A percentile compares a stretch with the other conserved stretches of the same genome.
phyloP scores from a whole-genome alignment of 2,113 vertebrate genomes.

The Vulpes lagopus region DNA sequence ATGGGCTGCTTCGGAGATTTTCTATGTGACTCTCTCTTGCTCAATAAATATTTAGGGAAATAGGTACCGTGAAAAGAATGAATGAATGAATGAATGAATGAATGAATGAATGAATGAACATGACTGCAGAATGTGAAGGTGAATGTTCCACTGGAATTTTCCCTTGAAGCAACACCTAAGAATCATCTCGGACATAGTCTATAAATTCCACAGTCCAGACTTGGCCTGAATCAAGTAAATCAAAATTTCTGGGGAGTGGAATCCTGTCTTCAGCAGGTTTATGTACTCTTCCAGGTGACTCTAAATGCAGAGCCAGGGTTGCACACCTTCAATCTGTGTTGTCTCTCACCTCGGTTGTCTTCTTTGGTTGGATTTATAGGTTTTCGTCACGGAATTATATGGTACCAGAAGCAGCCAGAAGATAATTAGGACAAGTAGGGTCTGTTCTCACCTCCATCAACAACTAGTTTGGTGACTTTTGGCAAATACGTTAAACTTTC shows the following conservation, averaged over 20 bases:
- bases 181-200: background rate
- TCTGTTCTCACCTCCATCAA: background rate
- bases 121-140: background rate
- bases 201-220: background rate
- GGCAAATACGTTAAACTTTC: background rate
- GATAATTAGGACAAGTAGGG: background rate
- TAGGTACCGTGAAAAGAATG: background rate
- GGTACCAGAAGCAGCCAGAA: background rate
- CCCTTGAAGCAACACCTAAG: background rate
- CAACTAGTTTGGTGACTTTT: background rate
- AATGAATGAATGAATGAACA: background rate
- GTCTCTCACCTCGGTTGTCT: too few relatives aligned
- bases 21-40: background rate
- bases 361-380: too few relatives aligned
- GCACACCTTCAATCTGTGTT: background rate
- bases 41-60: background rate
- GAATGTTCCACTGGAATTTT: background rate
- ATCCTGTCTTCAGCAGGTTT: background rate
- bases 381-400: background rate
- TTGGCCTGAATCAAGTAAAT: background rate
- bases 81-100: background rate
- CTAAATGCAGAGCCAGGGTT: too few relatives aligned
- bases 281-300: fast-evolving
- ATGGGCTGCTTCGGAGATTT: background rate
- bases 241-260: background rate